Percentiles rank a stretch among this genome's conserved stretches.
phyloP scores from a whole-genome alignment of 2,888 invertebrate species.

The Drosophila birchii region DNA sequence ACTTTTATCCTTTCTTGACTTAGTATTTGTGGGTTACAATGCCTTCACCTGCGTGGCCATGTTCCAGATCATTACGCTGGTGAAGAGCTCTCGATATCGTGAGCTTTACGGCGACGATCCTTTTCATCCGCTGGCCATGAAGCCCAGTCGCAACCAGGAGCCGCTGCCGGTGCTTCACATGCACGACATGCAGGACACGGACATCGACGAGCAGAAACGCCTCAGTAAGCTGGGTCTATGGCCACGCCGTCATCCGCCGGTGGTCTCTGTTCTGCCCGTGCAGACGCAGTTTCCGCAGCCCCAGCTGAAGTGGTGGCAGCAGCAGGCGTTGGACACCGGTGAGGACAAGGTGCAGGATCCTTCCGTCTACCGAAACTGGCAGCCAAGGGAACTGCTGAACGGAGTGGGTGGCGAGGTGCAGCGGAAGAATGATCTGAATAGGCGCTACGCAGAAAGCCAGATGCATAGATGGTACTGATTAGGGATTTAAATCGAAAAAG shows the following conservation, averaged over 20 bases:
- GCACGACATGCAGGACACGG: slow-evolving; percentile 69
- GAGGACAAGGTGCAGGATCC: slow-evolving; percentile 55
- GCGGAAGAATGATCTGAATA: slow-evolving; percentile 63
- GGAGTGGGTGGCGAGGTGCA: slow-evolving; percentile 63
- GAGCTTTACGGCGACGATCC: slow-evolving; percentile 83
- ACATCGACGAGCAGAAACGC: slow-evolving; percentile 77
- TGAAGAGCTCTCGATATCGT: slow-evolving; percentile 74
- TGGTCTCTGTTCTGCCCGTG: slow-evolving; percentile 68
- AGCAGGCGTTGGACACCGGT: slow-evolving; percentile 55
- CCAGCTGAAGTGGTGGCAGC: slow-evolving; percentile 69
- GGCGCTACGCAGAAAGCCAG: slow-evolving; percentile 51
- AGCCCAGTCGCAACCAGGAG: slow-evolving; percentile 41
- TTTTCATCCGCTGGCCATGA: slow-evolving; percentile 57
- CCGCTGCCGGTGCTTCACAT: slow-evolving; percentile 74
- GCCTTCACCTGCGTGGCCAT: slow-evolving; percentile 78
- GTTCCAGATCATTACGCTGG: slow-evolving; percentile 81
- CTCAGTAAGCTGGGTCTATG: slow-evolving; percentile 64
- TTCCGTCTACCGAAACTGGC: slow-evolving; percentile 62
- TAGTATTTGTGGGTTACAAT: slow-evolving; percentile 82
- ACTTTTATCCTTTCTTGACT: background rate
- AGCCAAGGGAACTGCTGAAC: slow-evolving; percentile 48
- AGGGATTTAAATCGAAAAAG: background rate
- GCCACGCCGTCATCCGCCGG: slow-evolving; percentile 58
- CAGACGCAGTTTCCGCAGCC: slow-evolving; percentile 39
- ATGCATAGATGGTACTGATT: slow-evolving; percentile 24